Base-by-base conservation (phyloP, 2,888 invertebrate species). In the Ornithoptera alexandrae region DNA sequence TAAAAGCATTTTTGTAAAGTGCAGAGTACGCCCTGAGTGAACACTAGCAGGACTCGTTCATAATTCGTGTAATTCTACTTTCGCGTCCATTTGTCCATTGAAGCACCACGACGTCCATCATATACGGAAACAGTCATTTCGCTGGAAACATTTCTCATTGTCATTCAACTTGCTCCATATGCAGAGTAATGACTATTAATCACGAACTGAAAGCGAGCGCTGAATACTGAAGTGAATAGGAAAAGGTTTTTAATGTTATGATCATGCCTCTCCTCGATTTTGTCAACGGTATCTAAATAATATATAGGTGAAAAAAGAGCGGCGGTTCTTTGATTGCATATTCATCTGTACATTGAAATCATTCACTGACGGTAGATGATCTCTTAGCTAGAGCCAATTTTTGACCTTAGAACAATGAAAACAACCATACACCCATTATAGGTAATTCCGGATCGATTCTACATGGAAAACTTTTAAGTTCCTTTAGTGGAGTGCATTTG, bases 121-220 rank as follows among this genome's bases (percentile, higher is more conserved):
- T 22, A 22, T 15, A 58, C 57, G 57, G 57, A 58, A 58, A 58
- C n/a, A n/a, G 57, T 58, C 57, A n/a, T 58, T 58, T 58, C 22
- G 57, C 57, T 58, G 20, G 57, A 58, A 58, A 58, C 57, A 58
- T 58, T 58, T 58, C 57, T 58, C 57, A 58, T 58, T 58, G 57
- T 58, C 57, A 58, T 58, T 58, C 57, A 58, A 58, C 57, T 58
- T 58, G 57, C 57, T 63, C 66, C 70, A 63, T 56, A 66, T 67
- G 70, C 70, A 70, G 66, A 70, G 66, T 67, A 70, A 70, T 70
- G 66, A 59, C 66, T 62, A 63, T 70, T 70, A 70, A 63, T 70
- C 70, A 65, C 46, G 20, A 67, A 39, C 62, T 18, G 63, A 59
- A 62, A 70, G 59, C 70, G 65, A 58, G 50, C 39, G 58, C 53